Evolutionary conservation across 2,113 vertebrate species (phyloP).

Genomic region (Eulemur rufifrons): DNA sequence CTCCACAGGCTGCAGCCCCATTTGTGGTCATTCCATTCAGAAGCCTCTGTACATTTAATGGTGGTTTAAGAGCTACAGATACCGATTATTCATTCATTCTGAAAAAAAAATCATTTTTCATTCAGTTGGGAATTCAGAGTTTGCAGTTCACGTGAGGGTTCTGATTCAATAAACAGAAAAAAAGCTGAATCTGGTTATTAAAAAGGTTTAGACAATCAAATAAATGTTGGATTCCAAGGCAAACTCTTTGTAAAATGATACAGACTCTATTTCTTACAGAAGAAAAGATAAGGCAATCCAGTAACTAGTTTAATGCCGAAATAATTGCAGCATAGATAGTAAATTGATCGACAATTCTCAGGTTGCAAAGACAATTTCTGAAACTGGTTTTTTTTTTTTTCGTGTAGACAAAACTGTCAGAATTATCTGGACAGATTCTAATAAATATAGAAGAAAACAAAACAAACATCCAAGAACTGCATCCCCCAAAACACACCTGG

Average conservation of each 20-base stretch:
- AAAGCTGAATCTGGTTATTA: background rate
- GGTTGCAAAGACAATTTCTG: background rate
- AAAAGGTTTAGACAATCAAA: constrained; percentile 47
- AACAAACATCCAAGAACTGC: background rate
- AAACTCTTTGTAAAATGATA: background rate
- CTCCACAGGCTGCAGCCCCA: background rate
- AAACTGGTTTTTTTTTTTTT: background rate
- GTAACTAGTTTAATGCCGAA: background rate
- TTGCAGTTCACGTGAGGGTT: constrained; percentile 29
- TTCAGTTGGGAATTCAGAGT: constrained; percentile 3
- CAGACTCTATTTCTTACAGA: constrained; percentile 2
- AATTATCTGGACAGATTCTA: background rate
- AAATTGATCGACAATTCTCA: background rate
- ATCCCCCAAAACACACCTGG: background rate
- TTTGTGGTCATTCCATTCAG: background rate
- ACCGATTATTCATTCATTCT: constrained; percentile 46
- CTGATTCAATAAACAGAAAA: background rate
- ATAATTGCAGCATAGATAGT: constrained; percentile 5
- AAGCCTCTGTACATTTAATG: background rate
- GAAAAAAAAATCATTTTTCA: constrained; percentile 36
- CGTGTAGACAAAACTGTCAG: background rate
- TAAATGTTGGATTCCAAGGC: constrained; percentile 30
- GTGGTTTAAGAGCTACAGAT: background rate
- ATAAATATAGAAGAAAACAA: constrained; percentile 21
- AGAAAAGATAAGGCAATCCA: background rate